Conservation (phyloP, 2,888 invertebrate species). For the Crossocerus cetratus region DNA sequence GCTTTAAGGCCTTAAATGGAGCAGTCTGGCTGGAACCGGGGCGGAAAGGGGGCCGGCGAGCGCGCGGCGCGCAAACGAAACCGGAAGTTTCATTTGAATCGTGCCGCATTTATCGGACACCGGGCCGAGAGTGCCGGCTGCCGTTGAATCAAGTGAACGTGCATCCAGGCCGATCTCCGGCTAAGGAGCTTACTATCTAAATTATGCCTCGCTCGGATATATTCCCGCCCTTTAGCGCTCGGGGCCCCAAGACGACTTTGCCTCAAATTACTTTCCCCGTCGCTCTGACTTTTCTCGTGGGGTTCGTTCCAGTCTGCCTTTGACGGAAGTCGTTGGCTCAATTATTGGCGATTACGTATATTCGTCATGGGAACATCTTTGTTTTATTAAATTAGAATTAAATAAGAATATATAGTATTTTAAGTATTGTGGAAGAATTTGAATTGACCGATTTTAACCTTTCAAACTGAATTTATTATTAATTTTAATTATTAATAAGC, state of each 20-base stretch:
- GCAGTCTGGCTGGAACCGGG: conserved; percentile 34
- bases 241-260: not conserved
- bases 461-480: too few relatives aligned
- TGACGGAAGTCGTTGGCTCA: too few relatives aligned
- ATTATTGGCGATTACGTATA: too few relatives aligned
- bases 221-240: conserved; percentile 24
- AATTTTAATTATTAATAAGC: too few relatives aligned
- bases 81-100: conserved; percentile 64
- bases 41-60: conserved; percentile 19
- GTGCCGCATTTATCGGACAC: conserved; percentile 49
- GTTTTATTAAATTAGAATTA: too few relatives aligned
- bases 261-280: too few relatives aligned
- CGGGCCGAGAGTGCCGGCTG: not conserved
- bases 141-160: conserved; percentile 40
- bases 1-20: conserved; percentile 49
- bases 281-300: too few relatives aligned
- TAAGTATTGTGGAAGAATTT: too few relatives aligned
- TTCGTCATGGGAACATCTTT: too few relatives aligned
- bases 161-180: conserved; percentile 14
- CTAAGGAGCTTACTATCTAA: conserved; percentile 43
- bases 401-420: too few relatives aligned
- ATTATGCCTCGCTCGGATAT: conserved; percentile 27
- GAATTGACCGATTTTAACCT: too few relatives aligned
- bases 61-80: conserved; percentile 49
- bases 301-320: too few relatives aligned